Base-by-base conservation (phyloP, 2,888 invertebrate species). In the Macrosoma leucophasiata region DNA sequence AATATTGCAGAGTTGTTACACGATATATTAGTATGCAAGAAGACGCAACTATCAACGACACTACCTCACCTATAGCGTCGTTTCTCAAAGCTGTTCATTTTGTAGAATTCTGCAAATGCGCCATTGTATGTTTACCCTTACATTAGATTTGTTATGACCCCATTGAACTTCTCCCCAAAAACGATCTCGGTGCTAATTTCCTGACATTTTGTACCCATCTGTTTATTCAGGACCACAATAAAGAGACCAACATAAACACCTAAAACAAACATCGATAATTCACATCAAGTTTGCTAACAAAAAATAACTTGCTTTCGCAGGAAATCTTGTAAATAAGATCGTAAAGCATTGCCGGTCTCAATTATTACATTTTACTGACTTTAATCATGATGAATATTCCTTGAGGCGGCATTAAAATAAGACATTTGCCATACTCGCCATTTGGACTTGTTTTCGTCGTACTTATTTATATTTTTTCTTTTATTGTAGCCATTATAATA, bases 341-440 rank as follows among this genome's bases (percentile, higher is more conserved):
- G 59, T 73, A 72, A 77, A 75, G 56, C 59, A 62, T 51, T 53
- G 59, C 59, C 62, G 61, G 59, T 48, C 57, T 62, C 70, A 75
- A 78, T 78, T 75, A 78, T 70, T 64, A 66, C 60, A 56, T 64
- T 67, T 63, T 50, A 52, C 58, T 67, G 67, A 65, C 66, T 65
- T 69, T 66, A 69, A 71, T 73, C 62, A 57, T 67, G 70, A 77
- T 69, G 65, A 69, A 77, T 74, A 61, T 18, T 17, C 10, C 19
- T n/a, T n/a, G 11, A 19, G 4, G 28, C 45, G n/a, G n/a, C n/a
- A n/a, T n/a, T n/a, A n/a, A n/a, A n/a, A n/a, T n/a, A n/a, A 46
- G 39, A 48, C 41, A 19, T 44, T 32, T 37, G 47, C 31, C 39
- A 42, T 41, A 37, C 30, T 29, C 39, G n/a, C n/a, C n/a, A n/a